Evolutionary conservation across 2,113 vertebrate genomes (phyloP).

Genomic region (Azemiops feae): DNA sequence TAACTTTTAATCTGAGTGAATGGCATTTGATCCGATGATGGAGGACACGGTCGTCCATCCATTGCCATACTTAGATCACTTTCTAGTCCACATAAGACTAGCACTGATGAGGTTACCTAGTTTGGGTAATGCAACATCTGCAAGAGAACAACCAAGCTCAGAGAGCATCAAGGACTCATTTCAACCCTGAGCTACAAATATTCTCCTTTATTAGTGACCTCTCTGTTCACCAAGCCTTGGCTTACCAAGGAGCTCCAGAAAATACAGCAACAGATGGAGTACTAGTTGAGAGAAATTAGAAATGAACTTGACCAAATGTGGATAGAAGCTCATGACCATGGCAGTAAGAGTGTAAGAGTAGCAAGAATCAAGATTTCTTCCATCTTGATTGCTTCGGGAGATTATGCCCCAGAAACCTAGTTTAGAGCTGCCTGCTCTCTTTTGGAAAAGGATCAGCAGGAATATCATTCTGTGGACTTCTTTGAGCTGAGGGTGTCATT

Average conservation of each 20-base stretch:
- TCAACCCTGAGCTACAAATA: neutral
- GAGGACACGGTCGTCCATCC: neutral
- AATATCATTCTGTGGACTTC: neutral
- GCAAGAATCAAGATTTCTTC: neutral
- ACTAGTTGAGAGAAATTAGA: neutral
- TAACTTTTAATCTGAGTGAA: neutral
- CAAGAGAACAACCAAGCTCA: neutral
- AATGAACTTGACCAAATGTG: neutral
- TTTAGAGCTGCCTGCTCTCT: neutral
- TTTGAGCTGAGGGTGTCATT: neutral
- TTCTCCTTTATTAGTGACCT: neutral
- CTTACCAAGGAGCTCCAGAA: neutral
- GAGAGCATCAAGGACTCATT: neutral
- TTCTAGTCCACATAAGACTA: neutral
- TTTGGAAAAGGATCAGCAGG: neutral
- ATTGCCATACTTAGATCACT: neutral
- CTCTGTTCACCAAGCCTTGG: neutral
- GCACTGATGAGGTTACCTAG: neutral
- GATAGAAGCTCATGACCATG: neutral
- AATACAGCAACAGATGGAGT: neutral
- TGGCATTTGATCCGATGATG: neutral
- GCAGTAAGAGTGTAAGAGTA: neutral
- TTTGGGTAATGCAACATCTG: neutral
- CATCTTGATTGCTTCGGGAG: neutral
- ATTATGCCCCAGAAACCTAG: neutral